These are phyloP conservation scores for Cryptocheilus praepositus DNA, from an alignment of 2,888 invertebrate species.

Conservation along the genomic window DNA sequence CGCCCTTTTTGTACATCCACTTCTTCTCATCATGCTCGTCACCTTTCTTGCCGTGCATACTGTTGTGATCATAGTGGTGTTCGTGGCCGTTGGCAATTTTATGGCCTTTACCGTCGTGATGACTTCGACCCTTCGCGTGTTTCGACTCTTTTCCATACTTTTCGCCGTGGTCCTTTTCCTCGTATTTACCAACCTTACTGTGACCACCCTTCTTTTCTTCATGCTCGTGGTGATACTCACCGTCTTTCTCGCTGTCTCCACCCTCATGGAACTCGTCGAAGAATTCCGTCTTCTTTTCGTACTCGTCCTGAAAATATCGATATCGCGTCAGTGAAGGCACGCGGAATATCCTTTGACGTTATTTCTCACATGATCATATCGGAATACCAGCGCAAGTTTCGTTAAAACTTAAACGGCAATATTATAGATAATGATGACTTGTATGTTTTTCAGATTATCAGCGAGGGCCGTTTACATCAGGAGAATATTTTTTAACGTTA, in stretches of 20 bases:
- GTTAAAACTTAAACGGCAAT: too few species aligned
- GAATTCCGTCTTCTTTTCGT: constrained; percentile 85
- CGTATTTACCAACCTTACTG: constrained; percentile 77
- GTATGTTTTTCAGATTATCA: not conserved
- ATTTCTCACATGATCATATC: too few species aligned
- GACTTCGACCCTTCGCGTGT: constrained; percentile 78
- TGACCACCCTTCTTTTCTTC: constrained; percentile 78
- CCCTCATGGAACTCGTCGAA: constrained; percentile 85
- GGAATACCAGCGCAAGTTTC: too few species aligned
- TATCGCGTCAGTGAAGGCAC: not conserved
- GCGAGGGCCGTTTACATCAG: too few species aligned
- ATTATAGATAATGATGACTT: not conserved
- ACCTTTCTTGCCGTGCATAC: constrained; percentile 75
- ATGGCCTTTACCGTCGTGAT: constrained; percentile 78
- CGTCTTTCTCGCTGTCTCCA: constrained; percentile 81
- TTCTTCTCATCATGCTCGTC: constrained; percentile 77
- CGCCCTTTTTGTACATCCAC: constrained; percentile 78
- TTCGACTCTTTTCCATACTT: constrained; percentile 79
- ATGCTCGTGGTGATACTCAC: constrained; percentile 78
- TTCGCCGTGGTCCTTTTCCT: constrained; percentile 76
- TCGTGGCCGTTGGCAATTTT: constrained; percentile 78
- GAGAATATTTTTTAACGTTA: too few species aligned
- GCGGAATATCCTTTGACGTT: not conserved
- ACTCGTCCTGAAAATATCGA: constrained; percentile 78
- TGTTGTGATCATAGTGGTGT: constrained; percentile 76